These are phyloP conservation scores for Machimus atricapillus DNA, from an alignment of 2,888 invertebrate genomes.

Conservation along the genomic window DNA sequence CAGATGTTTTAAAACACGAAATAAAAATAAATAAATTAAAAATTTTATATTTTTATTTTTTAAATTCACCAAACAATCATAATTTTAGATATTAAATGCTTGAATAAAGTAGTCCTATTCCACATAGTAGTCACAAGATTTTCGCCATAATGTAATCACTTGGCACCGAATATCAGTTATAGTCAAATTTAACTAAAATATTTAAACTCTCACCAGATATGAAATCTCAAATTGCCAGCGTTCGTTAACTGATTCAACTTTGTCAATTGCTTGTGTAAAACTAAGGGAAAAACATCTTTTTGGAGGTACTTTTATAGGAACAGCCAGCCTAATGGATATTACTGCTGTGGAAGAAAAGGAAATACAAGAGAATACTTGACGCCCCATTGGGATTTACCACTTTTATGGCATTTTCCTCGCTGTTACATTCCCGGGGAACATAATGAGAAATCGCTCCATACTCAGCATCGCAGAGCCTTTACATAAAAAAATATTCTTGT, in stretches of 20 bases:
- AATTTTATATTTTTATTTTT: too few relatives aligned
- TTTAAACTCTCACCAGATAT: not conserved
- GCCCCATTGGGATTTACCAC: slow-evolving; percentile 14
- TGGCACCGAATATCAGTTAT: not conserved
- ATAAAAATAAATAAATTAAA: not conserved
- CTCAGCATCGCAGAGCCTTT: not conserved
- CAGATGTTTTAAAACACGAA: not conserved
- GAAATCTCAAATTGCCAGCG: not conserved
- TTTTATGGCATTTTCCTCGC: slow-evolving; percentile 8
- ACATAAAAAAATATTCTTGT: slow-evolving; percentile 4
- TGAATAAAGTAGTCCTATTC: not conserved
- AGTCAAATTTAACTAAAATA: not conserved
- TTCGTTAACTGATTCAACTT: not conserved
- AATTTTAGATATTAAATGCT: not conserved
- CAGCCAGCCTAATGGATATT: not conserved
- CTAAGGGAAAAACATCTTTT: not conserved
- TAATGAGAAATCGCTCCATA: slow-evolving; percentile 8
- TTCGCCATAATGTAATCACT: not conserved
- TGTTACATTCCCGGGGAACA: not conserved
- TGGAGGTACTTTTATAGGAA: slow-evolving; percentile 1
- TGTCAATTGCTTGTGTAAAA: not conserved
- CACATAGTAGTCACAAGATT: not conserved
- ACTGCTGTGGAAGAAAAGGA: not conserved
- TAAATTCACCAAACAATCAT: not conserved
- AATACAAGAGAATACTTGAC: slow-evolving; percentile 1